Evolutionary conservation across 2,888 invertebrate genomes (phyloP), one percentile per base, ranked within the genome.

Genomic region (Apamea epomidion): DNA sequence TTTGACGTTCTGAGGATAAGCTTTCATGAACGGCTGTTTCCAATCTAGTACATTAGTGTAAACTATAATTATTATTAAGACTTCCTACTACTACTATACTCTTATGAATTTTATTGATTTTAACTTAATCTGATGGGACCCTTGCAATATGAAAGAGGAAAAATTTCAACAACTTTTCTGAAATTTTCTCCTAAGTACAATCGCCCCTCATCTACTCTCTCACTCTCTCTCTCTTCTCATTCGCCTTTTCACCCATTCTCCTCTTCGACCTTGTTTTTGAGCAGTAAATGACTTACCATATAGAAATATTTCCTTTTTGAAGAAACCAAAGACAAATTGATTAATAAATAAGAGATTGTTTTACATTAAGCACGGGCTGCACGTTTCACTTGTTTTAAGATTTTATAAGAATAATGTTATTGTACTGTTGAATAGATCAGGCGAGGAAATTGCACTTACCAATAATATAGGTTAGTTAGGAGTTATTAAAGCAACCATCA

Each of bases 311-410:
- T 42, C 16, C 32, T 58, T 62, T 32, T 62, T 60, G 2, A 68
- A 29, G 51, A 42, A 77, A 21, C 32, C 64, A n/a, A 60, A 32
- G 62, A 25, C 14, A 70, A 29, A n/a, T 62, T 85, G 80, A 81
- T 81, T 81, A 42, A 54, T n/a, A 76, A 85, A 76, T 65, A 72
- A 37, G 1, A 76, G n/a, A 70, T 65, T 78, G 45, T 87, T 58
- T 58, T 29, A 2, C 8, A 1, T 29, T n/a, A 32, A 12, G 37
- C n/a, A 64, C 45, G 25, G 12, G 25, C 25, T 37, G n/a, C 8
- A n/a, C 21, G 5, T 51, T 21, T 2, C 5, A 51, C 18, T 69
- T 42, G 18, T 75, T 69, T 54, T 29, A 76, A 25, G 21, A 75
- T 54, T 29, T 29, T 54, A 25, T 5, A 71, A 10, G 51, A 54